These are phyloP conservation scores for Rhaphigaster nebulosa DNA, from an alignment of 2,888 invertebrate species.

Conservation along the genomic window DNA sequence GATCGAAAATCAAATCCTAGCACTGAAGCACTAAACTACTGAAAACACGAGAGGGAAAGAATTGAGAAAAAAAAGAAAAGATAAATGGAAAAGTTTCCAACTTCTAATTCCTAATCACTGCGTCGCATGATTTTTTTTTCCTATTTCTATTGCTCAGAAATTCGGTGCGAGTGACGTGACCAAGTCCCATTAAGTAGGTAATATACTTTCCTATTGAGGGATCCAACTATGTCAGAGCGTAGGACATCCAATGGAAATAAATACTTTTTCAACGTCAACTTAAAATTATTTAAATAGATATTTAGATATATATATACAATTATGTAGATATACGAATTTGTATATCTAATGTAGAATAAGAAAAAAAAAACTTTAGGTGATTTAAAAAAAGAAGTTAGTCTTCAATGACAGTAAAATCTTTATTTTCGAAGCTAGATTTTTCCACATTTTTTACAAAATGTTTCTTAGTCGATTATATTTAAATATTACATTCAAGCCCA, in stretches of 20 bases:
- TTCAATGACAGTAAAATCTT: too few species aligned
- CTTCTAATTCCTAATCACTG: slow-evolving; percentile 4
- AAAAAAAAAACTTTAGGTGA: too few species aligned
- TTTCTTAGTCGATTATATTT: too few species aligned
- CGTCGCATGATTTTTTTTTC: slow-evolving; percentile 2
- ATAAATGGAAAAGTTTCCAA: slow-evolving; percentile 6
- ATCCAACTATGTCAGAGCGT: neutral
- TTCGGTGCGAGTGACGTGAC: neutral
- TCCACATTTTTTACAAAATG: too few species aligned
- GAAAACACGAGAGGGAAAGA: neutral
- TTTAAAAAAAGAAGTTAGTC: too few species aligned
- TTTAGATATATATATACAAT: too few species aligned
- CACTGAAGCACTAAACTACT: neutral
- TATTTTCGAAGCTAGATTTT: too few species aligned
- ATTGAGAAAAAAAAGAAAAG: neutral
- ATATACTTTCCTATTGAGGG: neutral
- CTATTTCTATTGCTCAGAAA: neutral
- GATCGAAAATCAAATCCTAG: neutral
- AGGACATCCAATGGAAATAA: neutral
- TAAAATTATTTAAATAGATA: neutral
- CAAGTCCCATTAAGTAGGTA: neutral
- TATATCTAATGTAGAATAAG: too few species aligned
- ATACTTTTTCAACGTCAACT: neutral
- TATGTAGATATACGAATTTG: too few species aligned
- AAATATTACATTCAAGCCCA: too few species aligned